Evolutionary conservation across 2,888 invertebrate genomes (phyloP), one percentile per base, ranked within the genome.

Genomic region (Labia minor): DNA sequence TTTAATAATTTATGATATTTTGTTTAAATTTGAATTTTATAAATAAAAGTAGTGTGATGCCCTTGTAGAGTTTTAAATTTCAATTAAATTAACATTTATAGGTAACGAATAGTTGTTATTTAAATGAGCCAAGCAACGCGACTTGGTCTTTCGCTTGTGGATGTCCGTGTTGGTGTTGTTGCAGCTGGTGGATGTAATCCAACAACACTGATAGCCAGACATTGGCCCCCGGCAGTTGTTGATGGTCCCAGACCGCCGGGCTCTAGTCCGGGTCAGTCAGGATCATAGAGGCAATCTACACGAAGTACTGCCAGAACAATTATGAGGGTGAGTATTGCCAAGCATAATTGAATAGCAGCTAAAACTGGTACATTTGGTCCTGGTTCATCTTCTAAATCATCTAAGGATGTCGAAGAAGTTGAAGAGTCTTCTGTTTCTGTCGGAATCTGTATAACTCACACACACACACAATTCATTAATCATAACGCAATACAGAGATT

Each of bases 61-160:
- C n/a, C n/a, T n/a, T n/a, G n/a, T n/a, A n/a, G n/a, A n/a, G n/a
- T n/a, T n/a, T n/a, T n/a, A n/a, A n/a, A n/a, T n/a, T n/a, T n/a
- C n/a, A n/a, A n/a, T n/a, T n/a, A n/a, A n/a, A n/a, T n/a, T n/a
- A n/a, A n/a, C n/a, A n/a, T n/a, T n/a, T n/a, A n/a, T n/a, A n/a
- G n/a, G n/a, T n/a, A n/a, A n/a, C n/a, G n/a, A n/a, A n/a, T n/a
- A n/a, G n/a, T n/a, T n/a, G n/a, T n/a, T n/a, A n/a, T n/a, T n/a
- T 81, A 84, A 74, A 82, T 82, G 68, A 83, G 79, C 84, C 84
- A 85, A 21, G 84, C 84, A 6, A 84, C 83, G 26, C 82, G 77
- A 10, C 81, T 80, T 21, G 80, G 79, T 70, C 81, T 79, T 66
- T 82, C 83, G 76, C 73, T 77, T 76, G 71, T 79, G 77, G 70